Evolutionary conservation across 2,797 vertebrate genomes (phyloP).

Genomic region (Xenentodon cancila): DNA sequence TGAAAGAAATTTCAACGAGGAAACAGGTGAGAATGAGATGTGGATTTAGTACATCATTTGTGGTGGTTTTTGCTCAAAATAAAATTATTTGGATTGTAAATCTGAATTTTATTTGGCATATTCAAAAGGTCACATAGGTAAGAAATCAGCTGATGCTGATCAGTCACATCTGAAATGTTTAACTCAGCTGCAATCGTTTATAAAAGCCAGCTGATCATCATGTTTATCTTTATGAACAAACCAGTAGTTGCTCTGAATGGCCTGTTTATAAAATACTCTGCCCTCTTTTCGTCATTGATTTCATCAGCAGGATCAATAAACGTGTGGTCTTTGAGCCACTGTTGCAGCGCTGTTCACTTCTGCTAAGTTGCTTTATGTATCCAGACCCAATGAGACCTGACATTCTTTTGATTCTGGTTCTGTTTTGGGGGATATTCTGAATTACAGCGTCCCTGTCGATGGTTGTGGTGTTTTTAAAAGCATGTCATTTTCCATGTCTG

Average conservation of each 20-base stretch:
- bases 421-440: too few relatives aligned
- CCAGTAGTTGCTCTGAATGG: constrained; percentile 15
- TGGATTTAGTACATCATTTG: not conserved
- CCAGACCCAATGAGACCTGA: too few relatives aligned
- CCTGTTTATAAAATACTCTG: constrained; percentile 39
- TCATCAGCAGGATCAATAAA: constrained; percentile 53
- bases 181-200: not conserved
- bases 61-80: not conserved
- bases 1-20: constrained; percentile 11
- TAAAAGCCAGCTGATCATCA: not conserved
- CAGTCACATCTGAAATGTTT: not conserved
- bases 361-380: too few relatives aligned
- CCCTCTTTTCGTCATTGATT: constrained; percentile 55
- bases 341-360: too few relatives aligned
- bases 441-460: too few relatives aligned
- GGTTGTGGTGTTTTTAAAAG: not conserved
- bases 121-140: too few relatives aligned
- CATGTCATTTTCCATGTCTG: not conserved
- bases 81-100: not conserved
- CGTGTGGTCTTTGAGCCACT: constrained; percentile 19
- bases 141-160: not conserved
- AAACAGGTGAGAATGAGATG: not conserved
- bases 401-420: too few relatives aligned
- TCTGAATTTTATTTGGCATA: too few relatives aligned
- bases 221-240: not conserved